These are phyloP conservation scores for Myiopsitta monachus DNA, from an alignment of 2,113 vertebrate species.

Conservation along the genomic window DNA sequence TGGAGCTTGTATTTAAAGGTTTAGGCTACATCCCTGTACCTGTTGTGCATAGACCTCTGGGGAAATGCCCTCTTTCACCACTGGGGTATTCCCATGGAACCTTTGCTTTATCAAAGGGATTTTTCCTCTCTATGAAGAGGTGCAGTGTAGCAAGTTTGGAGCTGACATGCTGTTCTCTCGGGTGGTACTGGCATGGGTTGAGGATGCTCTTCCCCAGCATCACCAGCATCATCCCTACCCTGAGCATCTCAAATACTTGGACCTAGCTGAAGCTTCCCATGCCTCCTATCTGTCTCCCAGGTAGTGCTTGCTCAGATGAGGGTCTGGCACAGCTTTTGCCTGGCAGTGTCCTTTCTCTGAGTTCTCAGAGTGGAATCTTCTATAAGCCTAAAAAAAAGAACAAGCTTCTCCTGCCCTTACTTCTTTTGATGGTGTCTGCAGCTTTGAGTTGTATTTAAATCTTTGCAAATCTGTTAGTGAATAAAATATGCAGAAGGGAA, in stretches of 20 bases:
- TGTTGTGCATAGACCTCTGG: not conserved
- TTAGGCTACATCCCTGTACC: not conserved
- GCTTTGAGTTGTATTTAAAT: slow-evolving; percentile 14
- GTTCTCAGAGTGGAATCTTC: not conserved
- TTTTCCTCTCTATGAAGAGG: not conserved
- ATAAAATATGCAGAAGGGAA: not conserved
- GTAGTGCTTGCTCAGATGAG: not conserved
- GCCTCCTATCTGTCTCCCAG: not conserved
- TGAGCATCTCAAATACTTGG: not conserved
- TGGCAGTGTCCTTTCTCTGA: not conserved
- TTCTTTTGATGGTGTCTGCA: not conserved
- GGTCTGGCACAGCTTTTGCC: not conserved
- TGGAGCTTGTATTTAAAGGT: not conserved
- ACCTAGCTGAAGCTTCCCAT: not conserved
- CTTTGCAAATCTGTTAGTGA: not conserved
- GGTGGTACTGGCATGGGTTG: not conserved
- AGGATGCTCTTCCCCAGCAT: not conserved
- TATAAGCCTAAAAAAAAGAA: not conserved
- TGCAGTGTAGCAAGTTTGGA: not conserved
- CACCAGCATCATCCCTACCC: not conserved
- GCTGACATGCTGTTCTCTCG: not conserved
- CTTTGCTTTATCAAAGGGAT: not conserved
- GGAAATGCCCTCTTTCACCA: not conserved
- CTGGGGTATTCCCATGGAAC: not conserved
- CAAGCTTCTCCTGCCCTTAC: not conserved